Percentiles rank a stretch among this genome's conserved stretches.
Conservation (phyloP, 2,113 vertebrate genomes). For the Gracilinanus agilis region DNA sequence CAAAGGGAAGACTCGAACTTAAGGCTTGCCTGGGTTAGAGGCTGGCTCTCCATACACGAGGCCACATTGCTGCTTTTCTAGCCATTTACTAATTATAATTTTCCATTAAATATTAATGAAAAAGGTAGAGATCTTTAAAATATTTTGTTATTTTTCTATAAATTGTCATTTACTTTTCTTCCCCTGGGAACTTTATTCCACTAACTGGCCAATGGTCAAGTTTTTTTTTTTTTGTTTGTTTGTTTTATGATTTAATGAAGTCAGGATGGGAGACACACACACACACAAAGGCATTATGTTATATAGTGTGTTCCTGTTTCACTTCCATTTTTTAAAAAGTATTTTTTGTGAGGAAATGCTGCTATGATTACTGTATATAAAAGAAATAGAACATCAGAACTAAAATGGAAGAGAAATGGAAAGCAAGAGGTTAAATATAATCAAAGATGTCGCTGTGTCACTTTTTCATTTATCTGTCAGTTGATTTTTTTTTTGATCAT, state of each 20-base stretch:
- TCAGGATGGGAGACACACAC: neutral
- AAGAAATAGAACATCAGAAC: slow-evolving; percentile 49
- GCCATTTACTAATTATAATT: neutral
- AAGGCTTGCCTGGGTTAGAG: neutral
- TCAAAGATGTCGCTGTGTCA: slow-evolving; percentile 56
- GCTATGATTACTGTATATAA: slow-evolving; percentile 59
- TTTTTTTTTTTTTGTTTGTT: slow-evolving; percentile 32
- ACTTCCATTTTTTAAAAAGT: slow-evolving; percentile 40
- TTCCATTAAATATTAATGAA: neutral
- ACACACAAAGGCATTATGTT: neutral
- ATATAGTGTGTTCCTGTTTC: slow-evolving; percentile 46
- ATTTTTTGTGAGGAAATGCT: slow-evolving; percentile 63
- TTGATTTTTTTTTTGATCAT: slow-evolving; percentile 52
- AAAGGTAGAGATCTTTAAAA: neutral
- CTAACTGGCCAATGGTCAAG: slow-evolving; percentile 22
- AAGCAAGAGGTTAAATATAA: slow-evolving; percentile 44
- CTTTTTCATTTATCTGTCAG: slow-evolving; percentile 52
- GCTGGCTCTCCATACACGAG: neutral
- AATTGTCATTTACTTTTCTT: slow-evolving; percentile 22
- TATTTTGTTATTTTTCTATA: slow-evolving; percentile 9
- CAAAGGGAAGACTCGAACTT: neutral
- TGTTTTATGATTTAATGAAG: slow-evolving; percentile 45
- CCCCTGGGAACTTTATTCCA: neutral
- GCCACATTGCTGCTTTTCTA: neutral
- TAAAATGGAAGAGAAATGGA: slow-evolving; percentile 48